Percentiles rank a stretch among this genome's conserved stretches.
phyloP scores from a whole-genome alignment of 2,888 invertebrate genomes.

The Endotricha flammealis region DNA sequence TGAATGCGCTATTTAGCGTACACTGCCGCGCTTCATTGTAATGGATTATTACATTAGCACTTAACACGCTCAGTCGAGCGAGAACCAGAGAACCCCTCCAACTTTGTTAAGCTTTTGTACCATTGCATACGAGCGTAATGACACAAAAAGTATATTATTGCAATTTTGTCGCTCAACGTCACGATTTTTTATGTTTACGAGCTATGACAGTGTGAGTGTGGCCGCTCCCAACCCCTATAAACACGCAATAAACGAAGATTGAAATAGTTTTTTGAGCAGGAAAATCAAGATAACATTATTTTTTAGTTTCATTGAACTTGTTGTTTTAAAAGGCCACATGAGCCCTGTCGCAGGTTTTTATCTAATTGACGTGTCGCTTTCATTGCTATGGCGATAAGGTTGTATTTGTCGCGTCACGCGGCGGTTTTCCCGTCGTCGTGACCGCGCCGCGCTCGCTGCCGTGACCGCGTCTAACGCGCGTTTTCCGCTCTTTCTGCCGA shows the following conservation, averaged over 20 bases:
- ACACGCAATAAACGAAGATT: slow-evolving; percentile 41
- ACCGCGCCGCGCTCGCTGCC: slow-evolving; percentile 48
- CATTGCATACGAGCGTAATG: slow-evolving; percentile 48
- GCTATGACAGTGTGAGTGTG: slow-evolving; percentile 33
- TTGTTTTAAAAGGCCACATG: slow-evolving; percentile 26
- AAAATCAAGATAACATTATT: slow-evolving; percentile 21
- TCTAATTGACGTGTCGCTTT: not conserved
- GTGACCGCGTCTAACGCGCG: slow-evolving; percentile 74
- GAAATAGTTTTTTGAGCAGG: slow-evolving; percentile 30
- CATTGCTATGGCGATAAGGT: slow-evolving; percentile 23
- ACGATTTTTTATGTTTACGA: slow-evolving; percentile 38
- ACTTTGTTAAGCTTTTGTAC: slow-evolving; percentile 53
- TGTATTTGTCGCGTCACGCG: slow-evolving; percentile 22
- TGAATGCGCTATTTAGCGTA: slow-evolving; percentile 76
- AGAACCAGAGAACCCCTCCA: slow-evolving; percentile 60
- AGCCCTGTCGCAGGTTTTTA: slow-evolving; percentile 15
- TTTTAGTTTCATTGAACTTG: slow-evolving; percentile 29
- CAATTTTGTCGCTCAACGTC: slow-evolving; percentile 33
- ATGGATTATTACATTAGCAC: slow-evolving; percentile 78
- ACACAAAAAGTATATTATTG: slow-evolving; percentile 53
- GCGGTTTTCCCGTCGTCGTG: slow-evolving; percentile 38
- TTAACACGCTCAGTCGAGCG: slow-evolving; percentile 73
- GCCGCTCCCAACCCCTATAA: slow-evolving; percentile 38
- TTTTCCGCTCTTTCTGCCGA: slow-evolving; percentile 78
- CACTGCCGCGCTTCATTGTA: slow-evolving; percentile 72